phyloP scores from a whole-genome alignment of 1,140 invertebrate species.

The Papilio machaon region DNA sequence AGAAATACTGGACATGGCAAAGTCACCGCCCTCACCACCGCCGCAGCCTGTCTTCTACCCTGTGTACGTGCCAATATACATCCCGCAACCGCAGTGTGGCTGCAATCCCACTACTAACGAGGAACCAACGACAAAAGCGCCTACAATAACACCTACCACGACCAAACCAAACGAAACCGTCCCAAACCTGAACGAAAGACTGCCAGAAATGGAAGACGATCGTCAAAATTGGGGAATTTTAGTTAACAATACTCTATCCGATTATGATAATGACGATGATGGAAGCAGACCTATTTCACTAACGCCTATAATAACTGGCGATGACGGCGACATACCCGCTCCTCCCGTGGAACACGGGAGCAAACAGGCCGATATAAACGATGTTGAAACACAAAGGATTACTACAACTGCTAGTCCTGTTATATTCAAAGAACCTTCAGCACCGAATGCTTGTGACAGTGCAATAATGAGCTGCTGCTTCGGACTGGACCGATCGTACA shows the following conservation, averaged over 20 bases:
- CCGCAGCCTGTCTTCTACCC: conserved; percentile 66
- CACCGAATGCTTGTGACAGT: neutral
- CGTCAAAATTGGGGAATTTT: conserved; percentile 45
- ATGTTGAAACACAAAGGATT: neutral
- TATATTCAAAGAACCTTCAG: neutral
- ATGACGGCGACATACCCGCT: neutral
- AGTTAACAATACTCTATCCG: conserved; percentile 19
- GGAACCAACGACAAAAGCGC: conserved; percentile 25
- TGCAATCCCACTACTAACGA: conserved; percentile 31
- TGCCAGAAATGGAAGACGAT: conserved; percentile 47
- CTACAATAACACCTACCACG: conserved; percentile 1
- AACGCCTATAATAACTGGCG: conserved; percentile 33
- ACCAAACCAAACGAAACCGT: conserved; percentile 15
- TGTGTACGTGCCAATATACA: conserved; percentile 56
- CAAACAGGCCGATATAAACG: conserved; percentile 50
- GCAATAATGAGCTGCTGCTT: conserved; percentile 26
- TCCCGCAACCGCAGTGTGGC: conserved; percentile 41
- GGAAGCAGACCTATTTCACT: conserved; percentile 49
- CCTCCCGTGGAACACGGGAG: conserved; percentile 54
- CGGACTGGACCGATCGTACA: neutral
- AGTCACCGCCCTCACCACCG: conserved; percentile 51
- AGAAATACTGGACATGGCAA: conserved; percentile 23
- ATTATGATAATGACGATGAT: conserved; percentile 41
- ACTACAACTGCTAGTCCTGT: neutral
- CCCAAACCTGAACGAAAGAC: conserved; percentile 33